Percentiles rank a stretch among this genome's conserved stretches.
These are phyloP conservation scores for Carassius auratus DNA, from an alignment of 2,113 vertebrate genomes.

Conservation along the genomic window DNA sequence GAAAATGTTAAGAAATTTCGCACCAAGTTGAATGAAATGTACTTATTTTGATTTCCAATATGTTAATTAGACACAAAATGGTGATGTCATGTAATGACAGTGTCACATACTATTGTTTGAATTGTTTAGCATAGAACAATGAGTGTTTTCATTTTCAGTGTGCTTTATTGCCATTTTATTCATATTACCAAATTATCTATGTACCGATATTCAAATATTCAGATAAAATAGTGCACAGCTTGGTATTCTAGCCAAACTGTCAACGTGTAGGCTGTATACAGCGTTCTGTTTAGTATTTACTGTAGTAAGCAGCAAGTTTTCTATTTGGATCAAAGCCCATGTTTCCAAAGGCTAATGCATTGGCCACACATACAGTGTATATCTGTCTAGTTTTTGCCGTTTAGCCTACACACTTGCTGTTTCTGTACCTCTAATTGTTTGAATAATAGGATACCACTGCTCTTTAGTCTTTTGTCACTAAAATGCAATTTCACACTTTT, in stretches of 20 bases:
- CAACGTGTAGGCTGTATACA: not conserved
- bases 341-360: not conserved
- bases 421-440: conserved; percentile 15
- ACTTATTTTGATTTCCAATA: not conserved
- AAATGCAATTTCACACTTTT: conserved; percentile 32
- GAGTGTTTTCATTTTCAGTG: not conserved
- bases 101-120: not conserved
- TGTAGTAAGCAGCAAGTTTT: not conserved
- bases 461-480: conserved; percentile 35
- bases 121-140: not conserved
- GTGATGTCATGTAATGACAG: not conserved
- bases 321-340: not conserved
- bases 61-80: not conserved
- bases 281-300: not conserved
- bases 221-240: not conserved
- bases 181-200: not conserved
- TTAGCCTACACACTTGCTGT: not conserved
- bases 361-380: not conserved
- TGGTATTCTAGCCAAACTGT: not conserved
- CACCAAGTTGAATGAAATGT: not conserved
- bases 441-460: conserved; percentile 2
- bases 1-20: not conserved
- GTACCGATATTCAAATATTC: not conserved
- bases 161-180: not conserved
- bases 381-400: not conserved